phyloP scores from a whole-genome alignment of 2,113 vertebrate species.

The Orcinus orca region DNA sequence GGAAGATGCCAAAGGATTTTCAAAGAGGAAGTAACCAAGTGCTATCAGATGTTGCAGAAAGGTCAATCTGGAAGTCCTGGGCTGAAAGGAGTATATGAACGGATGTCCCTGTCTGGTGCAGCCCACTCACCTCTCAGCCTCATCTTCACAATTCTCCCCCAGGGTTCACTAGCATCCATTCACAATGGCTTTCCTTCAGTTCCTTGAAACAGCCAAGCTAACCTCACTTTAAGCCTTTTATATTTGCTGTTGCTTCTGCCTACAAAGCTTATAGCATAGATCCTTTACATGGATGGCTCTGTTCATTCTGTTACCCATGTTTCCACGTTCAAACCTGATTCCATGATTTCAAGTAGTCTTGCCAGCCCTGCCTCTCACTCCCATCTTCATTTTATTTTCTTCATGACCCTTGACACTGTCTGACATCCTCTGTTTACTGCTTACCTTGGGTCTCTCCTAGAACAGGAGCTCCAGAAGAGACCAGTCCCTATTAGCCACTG shows the following conservation, averaged over 20 bases:
- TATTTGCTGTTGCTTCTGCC: neutral
- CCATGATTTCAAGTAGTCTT: neutral
- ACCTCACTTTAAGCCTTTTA: neutral
- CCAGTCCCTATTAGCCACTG: too few species aligned
- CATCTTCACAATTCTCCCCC: neutral
- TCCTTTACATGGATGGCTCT: neutral
- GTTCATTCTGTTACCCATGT: neutral
- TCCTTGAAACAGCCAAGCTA: neutral
- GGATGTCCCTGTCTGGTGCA: fast-evolving
- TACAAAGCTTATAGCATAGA: neutral
- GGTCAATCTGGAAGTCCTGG: neutral
- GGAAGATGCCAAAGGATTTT: neutral
- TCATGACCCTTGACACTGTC: neutral
- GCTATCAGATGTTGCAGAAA: neutral
- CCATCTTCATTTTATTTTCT: neutral
- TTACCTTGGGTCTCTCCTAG: neutral
- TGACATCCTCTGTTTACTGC: neutral
- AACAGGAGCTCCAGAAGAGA: neutral
- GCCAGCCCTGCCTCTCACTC: neutral
- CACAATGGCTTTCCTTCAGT: neutral
- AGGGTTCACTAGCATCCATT: neutral
- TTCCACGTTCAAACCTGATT: neutral
- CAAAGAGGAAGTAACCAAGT: neutral
- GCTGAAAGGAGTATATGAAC: fast-evolving
- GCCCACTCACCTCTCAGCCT: neutral